A percentile compares a stretch with the other conserved stretches of the same genome.
These are phyloP conservation scores for Nephrotoma flavescens DNA, from an alignment of 2,888 invertebrate genomes.

Conservation along the genomic window DNA sequence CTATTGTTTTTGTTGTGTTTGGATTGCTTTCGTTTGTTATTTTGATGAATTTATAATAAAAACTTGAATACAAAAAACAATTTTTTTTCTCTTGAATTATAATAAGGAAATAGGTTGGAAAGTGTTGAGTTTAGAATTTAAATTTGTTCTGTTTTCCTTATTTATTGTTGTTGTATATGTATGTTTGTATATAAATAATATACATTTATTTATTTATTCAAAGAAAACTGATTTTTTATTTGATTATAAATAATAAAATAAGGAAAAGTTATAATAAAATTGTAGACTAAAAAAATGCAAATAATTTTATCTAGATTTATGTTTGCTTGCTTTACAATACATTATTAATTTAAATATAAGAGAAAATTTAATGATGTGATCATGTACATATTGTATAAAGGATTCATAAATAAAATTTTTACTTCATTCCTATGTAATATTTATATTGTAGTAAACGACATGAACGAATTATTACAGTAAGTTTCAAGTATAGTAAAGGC, in stretches of 20 bases:
- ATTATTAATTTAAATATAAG: background rate
- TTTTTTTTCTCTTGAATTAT: background rate
- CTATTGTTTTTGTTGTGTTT: background rate
- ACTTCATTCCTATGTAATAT: too few relatives aligned
- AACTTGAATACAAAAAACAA: background rate
- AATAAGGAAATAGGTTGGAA: background rate
- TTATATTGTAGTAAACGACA: too few relatives aligned
- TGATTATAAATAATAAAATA: background rate
- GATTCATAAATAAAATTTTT: background rate
- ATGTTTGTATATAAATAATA: background rate
- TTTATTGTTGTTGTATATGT: background rate
- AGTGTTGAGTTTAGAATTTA: background rate
- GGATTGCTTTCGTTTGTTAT: background rate
- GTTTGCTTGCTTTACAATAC: background rate
- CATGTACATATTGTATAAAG: background rate
- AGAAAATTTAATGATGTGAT: background rate
- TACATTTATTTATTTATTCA: background rate
- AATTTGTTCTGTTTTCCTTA: background rate
- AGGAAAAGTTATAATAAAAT: background rate
- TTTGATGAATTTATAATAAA: background rate
- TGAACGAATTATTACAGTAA: too few relatives aligned
- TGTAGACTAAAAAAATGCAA: background rate
- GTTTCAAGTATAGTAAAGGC: too few relatives aligned
- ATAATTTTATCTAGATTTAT: background rate
- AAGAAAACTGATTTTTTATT: background rate